A percentile compares a stretch with the other conserved stretches of the same genome.
Evolutionary conservation across 2,888 invertebrate species (phyloP).

Genomic region (Epistrophe eligans): DNA sequence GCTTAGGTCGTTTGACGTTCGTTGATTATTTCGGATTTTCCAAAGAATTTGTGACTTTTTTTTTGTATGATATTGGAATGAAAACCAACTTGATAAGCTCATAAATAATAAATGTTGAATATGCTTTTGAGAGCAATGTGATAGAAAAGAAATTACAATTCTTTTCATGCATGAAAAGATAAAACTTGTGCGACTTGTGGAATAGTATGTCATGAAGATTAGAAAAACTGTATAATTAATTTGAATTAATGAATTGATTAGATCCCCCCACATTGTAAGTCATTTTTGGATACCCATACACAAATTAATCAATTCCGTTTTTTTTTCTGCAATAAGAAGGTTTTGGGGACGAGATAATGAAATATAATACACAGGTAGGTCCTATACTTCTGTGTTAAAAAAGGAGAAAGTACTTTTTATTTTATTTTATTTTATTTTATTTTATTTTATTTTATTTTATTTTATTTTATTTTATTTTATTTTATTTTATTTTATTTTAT

Average conservation of each 20-base stretch:
- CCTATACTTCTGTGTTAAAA: too few relatives aligned
- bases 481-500: too few relatives aligned
- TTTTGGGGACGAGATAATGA: too few relatives aligned
- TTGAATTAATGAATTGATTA: background rate
- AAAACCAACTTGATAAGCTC: constrained; percentile 6
- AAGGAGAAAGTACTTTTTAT: too few relatives aligned
- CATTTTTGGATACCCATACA: too few relatives aligned
- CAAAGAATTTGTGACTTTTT: constrained; percentile 25
- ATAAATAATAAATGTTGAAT: background rate
- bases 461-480: too few relatives aligned
- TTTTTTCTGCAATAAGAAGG: too few relatives aligned
- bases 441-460: too few relatives aligned
- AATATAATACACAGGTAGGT: too few relatives aligned
- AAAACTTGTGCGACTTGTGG: background rate
- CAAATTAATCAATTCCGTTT: too few relatives aligned
- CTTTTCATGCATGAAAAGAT: constrained; percentile 31
- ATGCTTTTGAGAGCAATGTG: background rate
- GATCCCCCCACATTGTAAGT: too few relatives aligned
- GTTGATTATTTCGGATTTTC: constrained; percentile 42
- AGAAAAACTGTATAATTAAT: background rate
- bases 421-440: too few relatives aligned
- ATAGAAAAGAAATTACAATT: constrained; percentile 16
- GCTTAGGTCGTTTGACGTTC: background rate
- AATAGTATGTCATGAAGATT: constrained; percentile 7
- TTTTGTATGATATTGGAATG: background rate